Conservation (phyloP, 1,140 invertebrate species). For the Drosophila guanche region DNA sequence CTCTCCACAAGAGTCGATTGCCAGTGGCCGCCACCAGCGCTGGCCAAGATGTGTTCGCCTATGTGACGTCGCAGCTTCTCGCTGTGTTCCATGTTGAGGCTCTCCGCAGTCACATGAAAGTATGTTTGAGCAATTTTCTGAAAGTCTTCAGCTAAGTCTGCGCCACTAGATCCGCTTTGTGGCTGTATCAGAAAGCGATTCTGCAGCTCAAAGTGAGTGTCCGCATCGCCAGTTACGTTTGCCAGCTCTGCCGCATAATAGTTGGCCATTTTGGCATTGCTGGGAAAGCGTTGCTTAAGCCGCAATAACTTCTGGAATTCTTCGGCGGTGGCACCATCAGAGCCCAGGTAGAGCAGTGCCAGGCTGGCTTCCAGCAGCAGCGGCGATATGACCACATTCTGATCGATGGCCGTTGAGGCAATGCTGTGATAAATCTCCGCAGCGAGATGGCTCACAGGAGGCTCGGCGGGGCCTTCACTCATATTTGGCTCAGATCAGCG, state of each 20-base stretch:
- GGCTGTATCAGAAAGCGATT: slow-evolving; percentile 56
- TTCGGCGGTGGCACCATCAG: slow-evolving; percentile 72
- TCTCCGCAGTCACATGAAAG: slow-evolving; percentile 66
- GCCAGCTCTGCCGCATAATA: slow-evolving; percentile 65
- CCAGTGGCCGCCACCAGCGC: slow-evolving; percentile 56
- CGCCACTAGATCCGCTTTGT: not conserved
- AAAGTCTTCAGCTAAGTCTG: slow-evolving; percentile 62
- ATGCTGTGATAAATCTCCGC: slow-evolving; percentile 62
- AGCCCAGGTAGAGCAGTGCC: slow-evolving; percentile 70
- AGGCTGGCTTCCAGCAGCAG: slow-evolving; percentile 65
- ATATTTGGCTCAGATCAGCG: slow-evolving; percentile 24
- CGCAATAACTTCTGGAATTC: slow-evolving; percentile 61
- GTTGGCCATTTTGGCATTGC: slow-evolving; percentile 82
- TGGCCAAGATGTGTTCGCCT: slow-evolving; percentile 43
- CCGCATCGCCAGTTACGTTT: slow-evolving; percentile 40
- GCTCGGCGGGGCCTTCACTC: slow-evolving; percentile 34
- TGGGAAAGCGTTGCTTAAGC: slow-evolving; percentile 68
- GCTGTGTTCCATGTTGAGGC: slow-evolving; percentile 55
- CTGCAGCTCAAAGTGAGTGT: slow-evolving; percentile 61
- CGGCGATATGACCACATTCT: slow-evolving; percentile 74
- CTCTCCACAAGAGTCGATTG: slow-evolving; percentile 23
- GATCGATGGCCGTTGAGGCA: slow-evolving; percentile 37
- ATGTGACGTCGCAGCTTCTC: slow-evolving; percentile 60
- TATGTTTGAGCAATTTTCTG: slow-evolving; percentile 79
- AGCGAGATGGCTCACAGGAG: slow-evolving; percentile 20